Conservation (phyloP, 2,888 invertebrate species). For the Ophion ellenae region DNA sequence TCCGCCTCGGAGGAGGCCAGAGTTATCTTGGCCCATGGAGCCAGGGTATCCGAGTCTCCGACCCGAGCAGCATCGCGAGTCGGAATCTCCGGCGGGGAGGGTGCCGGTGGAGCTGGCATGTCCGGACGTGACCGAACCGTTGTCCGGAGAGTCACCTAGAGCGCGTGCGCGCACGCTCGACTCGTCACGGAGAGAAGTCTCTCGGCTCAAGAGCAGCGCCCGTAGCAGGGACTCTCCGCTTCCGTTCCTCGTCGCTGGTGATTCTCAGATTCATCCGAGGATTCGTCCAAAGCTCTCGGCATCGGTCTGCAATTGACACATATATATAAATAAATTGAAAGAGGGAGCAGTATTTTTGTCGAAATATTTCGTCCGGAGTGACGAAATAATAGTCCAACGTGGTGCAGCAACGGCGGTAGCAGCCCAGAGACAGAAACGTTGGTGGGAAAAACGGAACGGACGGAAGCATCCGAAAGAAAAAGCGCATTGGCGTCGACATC, state of each 20-base stretch:
- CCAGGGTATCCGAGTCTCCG: constrained; percentile 76
- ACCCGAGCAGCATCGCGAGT: constrained; percentile 77
- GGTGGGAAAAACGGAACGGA: not conserved
- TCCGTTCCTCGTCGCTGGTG: not conserved
- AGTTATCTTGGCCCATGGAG: constrained; percentile 81
- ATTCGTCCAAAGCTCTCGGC: not conserved
- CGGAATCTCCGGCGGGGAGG: constrained; percentile 76
- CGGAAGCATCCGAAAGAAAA: not conserved
- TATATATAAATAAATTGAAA: not conserved
- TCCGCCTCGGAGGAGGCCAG: constrained; percentile 80
- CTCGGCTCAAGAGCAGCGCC: not conserved
- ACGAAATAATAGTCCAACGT: not conserved
- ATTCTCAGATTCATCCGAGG: not conserved
- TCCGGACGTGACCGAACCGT: not conserved
- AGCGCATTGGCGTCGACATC: not conserved
- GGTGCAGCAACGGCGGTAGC: not conserved
- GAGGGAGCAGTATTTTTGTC: not conserved
- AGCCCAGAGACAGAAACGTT: not conserved
- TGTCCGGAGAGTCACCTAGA: not conserved
- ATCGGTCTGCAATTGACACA: not conserved
- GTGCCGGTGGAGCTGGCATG: constrained; percentile 70
- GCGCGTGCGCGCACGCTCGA: not conserved
- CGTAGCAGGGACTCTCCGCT: not conserved
- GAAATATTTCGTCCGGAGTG: not conserved
- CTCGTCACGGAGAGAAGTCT: not conserved